Conservation (phyloP, 1,140 invertebrate genomes). For the Pseudobourletiella spinata region DNA sequence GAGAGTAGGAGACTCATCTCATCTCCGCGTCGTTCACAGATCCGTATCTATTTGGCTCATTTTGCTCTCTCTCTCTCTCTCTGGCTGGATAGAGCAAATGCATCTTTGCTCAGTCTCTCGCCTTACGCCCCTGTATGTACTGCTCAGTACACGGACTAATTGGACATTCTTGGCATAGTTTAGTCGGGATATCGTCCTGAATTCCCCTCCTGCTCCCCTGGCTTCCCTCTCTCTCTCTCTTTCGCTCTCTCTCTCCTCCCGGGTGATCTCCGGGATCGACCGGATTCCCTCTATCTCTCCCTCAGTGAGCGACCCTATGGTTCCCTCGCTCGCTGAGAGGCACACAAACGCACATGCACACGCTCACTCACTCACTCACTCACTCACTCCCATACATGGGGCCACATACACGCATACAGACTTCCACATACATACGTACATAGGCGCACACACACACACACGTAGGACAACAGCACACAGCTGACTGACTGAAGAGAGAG, state of each 20-base stretch:
- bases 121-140: conserved; percentile 10
- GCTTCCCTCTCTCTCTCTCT: conserved; percentile 34
- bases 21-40: conserved; percentile 21
- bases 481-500: too few species aligned
- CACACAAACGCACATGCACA: too few species aligned
- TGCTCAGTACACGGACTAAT: conserved; percentile 35
- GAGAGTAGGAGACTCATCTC: conserved; percentile 12
- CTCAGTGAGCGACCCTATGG: too few species aligned
- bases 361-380: too few species aligned
- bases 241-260: too few species aligned
- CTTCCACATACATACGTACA: too few species aligned
- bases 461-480: too few species aligned
- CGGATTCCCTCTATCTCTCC: conserved; percentile 20
- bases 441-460: too few species aligned
- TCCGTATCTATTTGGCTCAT: conserved; percentile 32
- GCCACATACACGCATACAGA: background rate
- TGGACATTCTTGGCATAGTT: conserved; percentile 37
- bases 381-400: background rate
- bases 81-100: conserved; percentile 12
- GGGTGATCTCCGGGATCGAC: conserved; percentile 33
- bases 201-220: conserved; percentile 30
- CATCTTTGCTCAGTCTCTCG: conserved; percentile 16
- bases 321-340: too few species aligned
- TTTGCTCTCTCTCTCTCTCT: too few species aligned
- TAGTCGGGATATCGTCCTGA: conserved; percentile 29